Evolutionary conservation across 2,113 vertebrate species (phyloP), one percentile per base, ranked within the genome.

Genomic region (Coptodon bakossiorum): DNA sequence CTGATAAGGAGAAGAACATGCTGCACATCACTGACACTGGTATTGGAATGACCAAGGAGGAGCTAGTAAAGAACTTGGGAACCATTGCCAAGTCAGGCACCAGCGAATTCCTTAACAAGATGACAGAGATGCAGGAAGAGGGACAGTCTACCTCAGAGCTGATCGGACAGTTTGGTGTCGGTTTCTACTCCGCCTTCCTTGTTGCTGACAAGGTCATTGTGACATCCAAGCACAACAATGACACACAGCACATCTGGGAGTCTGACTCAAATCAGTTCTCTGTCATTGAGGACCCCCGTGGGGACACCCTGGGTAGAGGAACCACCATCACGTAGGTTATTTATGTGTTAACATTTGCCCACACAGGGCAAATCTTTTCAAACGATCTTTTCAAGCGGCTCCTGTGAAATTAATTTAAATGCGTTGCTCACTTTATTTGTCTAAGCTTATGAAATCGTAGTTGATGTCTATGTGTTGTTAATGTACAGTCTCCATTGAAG

Each of bases 1-100:
- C 98, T 90, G 99, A 99, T 92, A 99, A 99, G 92, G 99, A 99
- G 90, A 99, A 98, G 96, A 99, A 99, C 89, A 97, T 99, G 97
- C 97, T 99, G 29, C 99, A 99, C 45, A 97, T 99, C 93, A 99
- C 98, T 17, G 99, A 99, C 90, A 99, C 98, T 1, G 99, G 99
- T 54, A 96, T 99, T 84, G 99, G 99, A 91, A 99, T 99, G 99
- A 99, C 98, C 71, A 98, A 98, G 89, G 98, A 99, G 2, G 99
- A 99, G 31, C 87, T 99, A 36, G 97, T 99, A 38, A 99, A 97
- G 95, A 99, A 99, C 92, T 93, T 99, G 90, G 99, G 99, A 71
- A 99, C 99, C 54, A 99, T 99, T 80, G 99, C 99, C 6, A 99
- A 99, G 87, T 99, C 99, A 1, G 99, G 99, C 93, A 99, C 99